A percentile compares a stretch with the other conserved stretches of the same genome.
Evolutionary conservation across 2,888 invertebrate species (phyloP).

Genomic region (Steinernema carpocapsae): DNA sequence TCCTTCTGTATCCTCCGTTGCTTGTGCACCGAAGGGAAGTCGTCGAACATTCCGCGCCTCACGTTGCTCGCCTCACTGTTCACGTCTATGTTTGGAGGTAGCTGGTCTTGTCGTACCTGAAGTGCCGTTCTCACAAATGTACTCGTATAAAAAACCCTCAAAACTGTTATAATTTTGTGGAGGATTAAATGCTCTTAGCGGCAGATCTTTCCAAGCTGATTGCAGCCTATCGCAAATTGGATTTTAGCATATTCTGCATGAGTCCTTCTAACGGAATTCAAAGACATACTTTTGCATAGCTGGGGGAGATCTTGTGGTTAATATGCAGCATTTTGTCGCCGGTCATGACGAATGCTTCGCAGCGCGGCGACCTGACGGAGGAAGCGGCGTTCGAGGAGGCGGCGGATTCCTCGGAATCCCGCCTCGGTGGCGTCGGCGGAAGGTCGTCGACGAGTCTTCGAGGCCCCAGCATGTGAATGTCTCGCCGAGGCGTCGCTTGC

Average conservation of each 20-base stretch:
- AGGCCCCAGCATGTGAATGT: conserved; percentile 12
- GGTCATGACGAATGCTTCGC: conserved; percentile 68
- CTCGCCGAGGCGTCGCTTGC: conserved; percentile 22
- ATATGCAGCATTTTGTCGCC: conserved; percentile 66
- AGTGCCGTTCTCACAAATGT: neutral
- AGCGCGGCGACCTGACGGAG: conserved; percentile 49
- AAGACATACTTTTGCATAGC: conserved; percentile 63
- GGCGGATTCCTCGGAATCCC: conserved; percentile 10
- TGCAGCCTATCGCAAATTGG: too few relatives aligned
- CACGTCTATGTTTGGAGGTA: conserved; percentile 55
- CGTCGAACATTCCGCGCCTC: conserved; percentile 50
- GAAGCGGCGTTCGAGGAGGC: neutral
- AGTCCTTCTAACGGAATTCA: neutral
- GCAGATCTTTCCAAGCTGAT: too few relatives aligned
- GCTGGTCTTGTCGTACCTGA: conserved; percentile 57
- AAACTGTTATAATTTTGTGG: neutral
- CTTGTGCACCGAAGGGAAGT: conserved; percentile 57
- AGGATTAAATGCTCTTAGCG: too few relatives aligned
- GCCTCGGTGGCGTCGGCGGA: conserved; percentile 2
- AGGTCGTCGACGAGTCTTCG: conserved; percentile 16
- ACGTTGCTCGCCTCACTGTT: conserved; percentile 39
- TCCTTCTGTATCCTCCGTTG: conserved; percentile 26
- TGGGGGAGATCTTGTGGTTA: conserved; percentile 64
- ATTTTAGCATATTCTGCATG: too few relatives aligned
- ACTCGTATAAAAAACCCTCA: conserved; percentile 7